Conservation (phyloP, 2,888 invertebrate species). For the Euzophera pinguis region DNA sequence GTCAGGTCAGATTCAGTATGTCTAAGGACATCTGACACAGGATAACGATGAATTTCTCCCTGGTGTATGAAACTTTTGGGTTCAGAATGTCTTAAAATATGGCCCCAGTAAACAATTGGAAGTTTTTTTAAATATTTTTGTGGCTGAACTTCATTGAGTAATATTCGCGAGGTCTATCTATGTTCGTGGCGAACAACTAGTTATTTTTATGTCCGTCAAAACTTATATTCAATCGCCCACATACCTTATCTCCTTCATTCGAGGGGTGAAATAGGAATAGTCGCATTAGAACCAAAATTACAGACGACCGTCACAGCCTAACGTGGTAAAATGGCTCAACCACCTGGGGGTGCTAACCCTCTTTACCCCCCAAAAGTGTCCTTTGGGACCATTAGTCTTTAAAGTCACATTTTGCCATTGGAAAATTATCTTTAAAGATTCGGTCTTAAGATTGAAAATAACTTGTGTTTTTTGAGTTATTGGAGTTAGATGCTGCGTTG, state of each 20-base stretch:
- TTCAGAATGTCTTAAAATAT: no score
- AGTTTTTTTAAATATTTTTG: no score
- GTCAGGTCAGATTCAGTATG: no score
- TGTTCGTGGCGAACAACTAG: no score
- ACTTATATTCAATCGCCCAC: conserved; percentile 25
- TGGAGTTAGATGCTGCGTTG: conserved; percentile 39
- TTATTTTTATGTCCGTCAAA: no score
- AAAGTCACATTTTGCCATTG: conserved; percentile 17
- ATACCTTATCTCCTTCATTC: conserved; percentile 68
- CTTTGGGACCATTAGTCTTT: conserved; percentile 37
- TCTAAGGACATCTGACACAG: no score
- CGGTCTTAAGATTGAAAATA: neutral
- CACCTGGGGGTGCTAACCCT: conserved; percentile 69
- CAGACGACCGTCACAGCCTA: conserved; percentile 77
- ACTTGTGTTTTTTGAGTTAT: conserved; percentile 15
- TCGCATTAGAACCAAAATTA: conserved; percentile 79
- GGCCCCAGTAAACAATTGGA: no score
- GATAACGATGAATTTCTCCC: no score
- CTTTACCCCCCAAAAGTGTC: conserved; percentile 40
- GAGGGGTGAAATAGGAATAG: conserved; percentile 78
- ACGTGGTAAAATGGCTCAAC: conserved; percentile 76
- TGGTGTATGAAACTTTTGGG: no score
- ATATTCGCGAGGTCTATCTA: no score
- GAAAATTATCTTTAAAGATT: conserved; percentile 17
- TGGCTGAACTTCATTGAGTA: no score